Percentiles rank a stretch among this genome's conserved stretches.
Evolutionary conservation across 2,113 vertebrate species (phyloP).

Genomic region (Hepsetus odoe): DNA sequence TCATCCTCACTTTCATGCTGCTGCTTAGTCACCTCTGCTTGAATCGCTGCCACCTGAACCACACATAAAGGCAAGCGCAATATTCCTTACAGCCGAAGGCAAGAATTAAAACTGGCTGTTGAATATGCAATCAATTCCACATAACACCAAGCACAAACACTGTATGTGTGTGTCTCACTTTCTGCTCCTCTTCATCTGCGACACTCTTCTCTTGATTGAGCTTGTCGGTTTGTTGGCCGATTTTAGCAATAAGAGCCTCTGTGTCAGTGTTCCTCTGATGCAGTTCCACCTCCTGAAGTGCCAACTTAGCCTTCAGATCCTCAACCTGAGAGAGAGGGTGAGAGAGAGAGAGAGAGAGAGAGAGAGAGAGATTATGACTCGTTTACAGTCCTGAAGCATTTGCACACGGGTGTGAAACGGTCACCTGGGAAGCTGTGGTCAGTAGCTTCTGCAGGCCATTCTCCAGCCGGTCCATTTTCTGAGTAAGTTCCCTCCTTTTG

Average conservation of each 20-base stretch:
- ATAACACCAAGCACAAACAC: not conserved
- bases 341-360: not conserved
- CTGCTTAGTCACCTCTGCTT: constrained; percentile 77
- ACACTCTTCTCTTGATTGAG: constrained; percentile 70
- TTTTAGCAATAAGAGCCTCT: constrained; percentile 75
- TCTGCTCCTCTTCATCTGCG: constrained; percentile 71
- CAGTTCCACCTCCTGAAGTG: constrained; percentile 84
- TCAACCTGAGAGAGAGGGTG: constrained; percentile 74
- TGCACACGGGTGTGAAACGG: no score
- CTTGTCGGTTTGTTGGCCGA: constrained; percentile 74
- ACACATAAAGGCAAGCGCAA: not conserved
- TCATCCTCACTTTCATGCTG: constrained; percentile 75
- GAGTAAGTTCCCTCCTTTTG: constrained; percentile 72
- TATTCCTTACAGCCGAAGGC: not conserved
- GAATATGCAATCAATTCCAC: not conserved
- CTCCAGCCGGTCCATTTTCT: constrained; percentile 77
- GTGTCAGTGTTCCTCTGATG: constrained; percentile 83
- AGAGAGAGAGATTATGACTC: no score
- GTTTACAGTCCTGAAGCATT: no score
- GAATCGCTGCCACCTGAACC: constrained; percentile 72
- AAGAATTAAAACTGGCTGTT: not conserved
- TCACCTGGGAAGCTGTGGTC: constrained; percentile 66
- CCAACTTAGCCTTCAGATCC: constrained; percentile 85
- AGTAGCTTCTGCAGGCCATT: constrained; percentile 75
- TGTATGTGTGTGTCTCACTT: constrained; percentile 50